Evolutionary conservation across 2,888 invertebrate species (phyloP).

Genomic region (Scaptomyza tumidula): DNA sequence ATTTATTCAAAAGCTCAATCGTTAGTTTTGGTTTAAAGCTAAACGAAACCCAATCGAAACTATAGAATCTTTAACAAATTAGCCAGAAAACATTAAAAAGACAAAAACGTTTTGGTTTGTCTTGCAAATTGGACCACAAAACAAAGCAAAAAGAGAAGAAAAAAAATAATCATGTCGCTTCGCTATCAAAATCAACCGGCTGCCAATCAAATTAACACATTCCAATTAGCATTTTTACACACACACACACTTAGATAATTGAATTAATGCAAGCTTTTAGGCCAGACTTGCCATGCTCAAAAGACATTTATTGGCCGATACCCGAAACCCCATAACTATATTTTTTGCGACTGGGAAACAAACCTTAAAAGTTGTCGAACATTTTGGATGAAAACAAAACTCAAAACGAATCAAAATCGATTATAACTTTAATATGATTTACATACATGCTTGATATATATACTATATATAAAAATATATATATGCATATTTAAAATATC

Average conservation of each 20-base stretch:
- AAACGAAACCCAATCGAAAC: slow-evolving; percentile 3
- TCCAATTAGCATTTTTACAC: slow-evolving; percentile 68
- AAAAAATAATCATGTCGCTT: slow-evolving; percentile 32
- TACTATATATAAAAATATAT: too few relatives aligned
- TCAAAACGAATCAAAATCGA: too few relatives aligned
- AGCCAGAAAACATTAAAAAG: neutral
- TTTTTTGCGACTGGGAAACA: too few relatives aligned
- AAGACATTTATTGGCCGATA: too few relatives aligned
- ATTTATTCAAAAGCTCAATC: slow-evolving; percentile 64
- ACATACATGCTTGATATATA: too few relatives aligned
- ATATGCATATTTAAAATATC: too few relatives aligned
- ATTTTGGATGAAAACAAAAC: too few relatives aligned
- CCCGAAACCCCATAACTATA: too few relatives aligned
- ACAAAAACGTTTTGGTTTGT: neutral
- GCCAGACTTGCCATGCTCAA: too few relatives aligned
- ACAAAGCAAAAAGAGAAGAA: slow-evolving; percentile 5
- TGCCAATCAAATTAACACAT: slow-evolving; percentile 78
- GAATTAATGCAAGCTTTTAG: neutral
- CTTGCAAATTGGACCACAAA: slow-evolving; percentile 11
- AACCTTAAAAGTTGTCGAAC: too few relatives aligned
- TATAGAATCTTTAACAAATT: neutral
- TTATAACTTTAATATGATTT: too few relatives aligned
- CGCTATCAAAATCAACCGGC: slow-evolving; percentile 41
- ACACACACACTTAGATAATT: slow-evolving; percentile 7
- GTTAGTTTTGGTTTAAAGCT: slow-evolving; percentile 40